Base-by-base conservation (phyloP, 2,888 invertebrate species). In the Drosophila pseudotakahashii region DNA sequence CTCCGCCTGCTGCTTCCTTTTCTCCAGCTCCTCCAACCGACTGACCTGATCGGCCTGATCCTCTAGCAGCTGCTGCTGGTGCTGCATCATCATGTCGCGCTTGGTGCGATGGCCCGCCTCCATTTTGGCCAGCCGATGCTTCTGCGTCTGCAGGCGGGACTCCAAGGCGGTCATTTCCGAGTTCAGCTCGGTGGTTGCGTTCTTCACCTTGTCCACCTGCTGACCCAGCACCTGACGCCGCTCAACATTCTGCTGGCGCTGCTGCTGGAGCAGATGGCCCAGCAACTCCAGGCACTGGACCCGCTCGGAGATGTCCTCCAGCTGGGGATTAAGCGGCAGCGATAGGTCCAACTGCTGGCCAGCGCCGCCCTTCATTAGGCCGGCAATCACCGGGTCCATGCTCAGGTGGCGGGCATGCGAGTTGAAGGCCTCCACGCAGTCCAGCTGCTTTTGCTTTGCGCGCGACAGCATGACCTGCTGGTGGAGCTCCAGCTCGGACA, bases 401-500 rank as follows among this genome's bases (percentile, higher is more conserved):
- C 71, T 72, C 9, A 90, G 77, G 19, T 80, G 77, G 16, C 80
- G 77, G 14, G 82, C 77, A 30, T 78, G 73, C 7, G 59, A 60
- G 51, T 90, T 90, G 42, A 86, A 89, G 9, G 52, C 63, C 44
- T 83, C 82, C 6, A 89, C 77, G 52, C 77, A 75, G 41, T 90
- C 90, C 1, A 86, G 77, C 11, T 91, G 59, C 32, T 87, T 79
- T 10, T 90, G 89, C 30, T 89, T 88, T n/a, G 81, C 76, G 3
- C 90, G 81, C 0, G 91, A 72, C 30, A 89, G 67, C 5, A 76
- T 58, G 5, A 91, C 82, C 62, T 90, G 90, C 63, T 86, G 84
- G 50, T 89, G 78, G 44, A 88, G 76, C 45, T 83, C 76, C n/a
- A 77, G 79, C n/a, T 89, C 81, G 7, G 79, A 62, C 1, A 91